phyloP scores from a whole-genome alignment of 2,113 vertebrate species.

The Labeo rohita region DNA sequence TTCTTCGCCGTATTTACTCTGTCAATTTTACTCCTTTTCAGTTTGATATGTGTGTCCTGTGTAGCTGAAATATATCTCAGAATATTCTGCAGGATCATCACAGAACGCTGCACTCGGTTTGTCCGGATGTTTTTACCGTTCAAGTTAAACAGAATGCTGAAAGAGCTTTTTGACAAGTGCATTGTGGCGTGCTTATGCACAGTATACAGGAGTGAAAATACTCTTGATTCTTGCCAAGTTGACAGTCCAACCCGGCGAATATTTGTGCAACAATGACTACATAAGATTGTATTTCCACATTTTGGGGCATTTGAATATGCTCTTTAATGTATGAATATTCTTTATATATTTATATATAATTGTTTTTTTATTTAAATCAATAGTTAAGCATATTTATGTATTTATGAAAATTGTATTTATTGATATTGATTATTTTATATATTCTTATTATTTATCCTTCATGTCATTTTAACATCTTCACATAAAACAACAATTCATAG shows the following conservation, averaged over 20 bases:
- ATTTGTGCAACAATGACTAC: background rate
- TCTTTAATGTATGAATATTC: background rate
- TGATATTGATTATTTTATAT: background rate
- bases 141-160: background rate
- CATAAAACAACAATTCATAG: background rate
- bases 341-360: background rate
- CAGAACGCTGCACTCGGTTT: conserved; percentile 7
- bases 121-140: background rate
- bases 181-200: conserved; percentile 29
- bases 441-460: background rate
- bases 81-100: conserved; percentile 39
- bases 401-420: background rate
- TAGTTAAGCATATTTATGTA: too few species aligned
- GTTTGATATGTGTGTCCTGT: conserved; percentile 40
- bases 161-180: conserved; percentile 46
- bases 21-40: conserved; percentile 44
- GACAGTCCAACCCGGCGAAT: background rate
- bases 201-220: conserved; percentile 25
- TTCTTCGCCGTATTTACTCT: conserved; percentile 49
- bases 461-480: background rate
- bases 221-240: conserved; percentile 39
- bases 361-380: background rate
- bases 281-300: background rate
- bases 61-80: conserved; percentile 36
- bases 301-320: background rate